Evolutionary conservation across 30 jellyfish, hydroid and myxozoan genomes (phyloP), one percentile per base, ranked within the genome.

Genomic region (Pseudorhiza aurosa): DNA sequence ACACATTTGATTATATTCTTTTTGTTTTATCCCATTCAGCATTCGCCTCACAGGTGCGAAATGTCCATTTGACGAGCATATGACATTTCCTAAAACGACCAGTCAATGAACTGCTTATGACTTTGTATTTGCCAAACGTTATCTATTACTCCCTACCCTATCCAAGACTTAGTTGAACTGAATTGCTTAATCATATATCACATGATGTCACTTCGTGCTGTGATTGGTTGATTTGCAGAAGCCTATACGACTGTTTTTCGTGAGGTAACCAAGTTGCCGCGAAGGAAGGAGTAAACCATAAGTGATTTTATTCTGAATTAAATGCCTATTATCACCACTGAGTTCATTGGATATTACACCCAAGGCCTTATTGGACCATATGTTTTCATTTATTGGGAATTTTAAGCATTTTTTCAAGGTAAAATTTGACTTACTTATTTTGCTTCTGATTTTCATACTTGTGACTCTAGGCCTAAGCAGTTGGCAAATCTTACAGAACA

Each of bases 191-290:
- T 46, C 83, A 19, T 17, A 9, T 14, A 55, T 70, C 83, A 70
- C 83, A 35, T 70, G 83, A 70, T 46, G n/a, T 36, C 0, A 0
- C 11, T 24, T 9, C 18, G 27, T 26, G 51, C 71, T 25, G 24
- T 44, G 83, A 70, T 70, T 70, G 83, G 83, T 8, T 46, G 32
- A 28, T 8, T 8, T 24, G 50, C 40, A 8, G n/a, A 28, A 58
- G 55, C 43, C 39, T 26, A n/a, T 50, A 35, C 83, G 68, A 45
- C 58, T 70, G 83, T 70, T 70, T 70, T 60, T 58, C 71, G 69
- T 46, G 57, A 70, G 71, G 83, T 70, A 70, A 70, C 83, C 83
- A 70, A 51, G 83, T 53, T 53, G 72, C 67, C 57, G 42, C 53
- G 25, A 35, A 39, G 35, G 56, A 10, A 53, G 36, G 67, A 53